Conservation (phyloP, 2,113 vertebrate genomes). For the Eptesicus fuscus region DNA sequence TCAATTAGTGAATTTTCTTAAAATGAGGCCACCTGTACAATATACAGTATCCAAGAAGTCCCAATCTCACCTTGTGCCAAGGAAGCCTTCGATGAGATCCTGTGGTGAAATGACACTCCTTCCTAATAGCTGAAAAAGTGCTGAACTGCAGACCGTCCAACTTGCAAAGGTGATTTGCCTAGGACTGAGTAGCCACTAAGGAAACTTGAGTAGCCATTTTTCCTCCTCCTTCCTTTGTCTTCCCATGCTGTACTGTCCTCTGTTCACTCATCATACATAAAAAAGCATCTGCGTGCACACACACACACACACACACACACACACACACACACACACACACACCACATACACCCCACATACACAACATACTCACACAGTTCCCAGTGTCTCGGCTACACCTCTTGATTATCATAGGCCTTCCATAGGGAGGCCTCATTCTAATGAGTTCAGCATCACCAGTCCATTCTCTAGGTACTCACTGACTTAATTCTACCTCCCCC, state of each 20-base stretch:
- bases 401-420: neutral
- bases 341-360: neutral
- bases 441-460: neutral
- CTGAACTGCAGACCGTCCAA: neutral
- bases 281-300: neutral
- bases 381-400: neutral
- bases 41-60: neutral
- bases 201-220: neutral
- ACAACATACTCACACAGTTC: neutral
- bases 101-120: neutral
- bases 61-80: neutral
- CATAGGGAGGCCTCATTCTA: neutral
- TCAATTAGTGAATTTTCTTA: conserved; percentile 40
- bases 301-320: too few species aligned
- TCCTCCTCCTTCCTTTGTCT: neutral
- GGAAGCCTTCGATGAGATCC: neutral
- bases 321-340: neutral
- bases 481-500: neutral
- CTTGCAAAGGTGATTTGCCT: neutral
- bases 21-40: neutral
- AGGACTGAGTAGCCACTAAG: neutral
- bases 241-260: neutral
- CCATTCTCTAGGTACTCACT: neutral
- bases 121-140: neutral
- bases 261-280: neutral